These are phyloP conservation scores for Anhinga rufa DNA, from an alignment of 2,113 vertebrate genomes.

Conservation along the genomic window DNA sequence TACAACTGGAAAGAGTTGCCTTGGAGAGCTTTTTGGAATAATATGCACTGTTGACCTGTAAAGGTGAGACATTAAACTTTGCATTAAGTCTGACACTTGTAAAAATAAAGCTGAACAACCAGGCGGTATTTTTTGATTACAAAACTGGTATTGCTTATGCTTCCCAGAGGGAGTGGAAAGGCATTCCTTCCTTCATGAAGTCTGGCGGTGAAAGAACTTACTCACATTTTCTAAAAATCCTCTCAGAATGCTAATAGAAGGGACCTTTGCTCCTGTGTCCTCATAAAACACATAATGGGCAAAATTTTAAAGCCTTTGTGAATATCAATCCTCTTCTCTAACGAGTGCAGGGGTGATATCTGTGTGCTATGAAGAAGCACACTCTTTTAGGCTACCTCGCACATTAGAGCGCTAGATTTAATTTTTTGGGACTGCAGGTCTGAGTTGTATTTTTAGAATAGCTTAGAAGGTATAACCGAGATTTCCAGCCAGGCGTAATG, in stretches of 20 bases:
- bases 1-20: neutral
- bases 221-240: neutral
- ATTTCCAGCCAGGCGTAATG: neutral
- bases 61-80: neutral
- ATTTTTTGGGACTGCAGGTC: neutral
- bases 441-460: neutral
- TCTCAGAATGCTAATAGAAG: neutral
- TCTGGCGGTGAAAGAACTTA: neutral
- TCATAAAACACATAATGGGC: neutral
- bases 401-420: neutral
- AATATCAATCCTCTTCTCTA: neutral
- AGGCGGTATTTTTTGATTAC: neutral
- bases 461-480: neutral
- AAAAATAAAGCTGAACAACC: neutral
- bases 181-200: neutral
- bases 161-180: neutral
- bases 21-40: neutral
- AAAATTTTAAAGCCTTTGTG: neutral
- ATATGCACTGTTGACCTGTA: neutral
- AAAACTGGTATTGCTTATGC: neutral
- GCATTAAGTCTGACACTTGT: neutral
- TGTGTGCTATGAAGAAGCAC: neutral
- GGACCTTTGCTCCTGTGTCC: neutral
- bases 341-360: accelerated
- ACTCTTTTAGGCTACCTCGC: neutral